phyloP scores from a whole-genome alignment of 64 coral and sea anemone species.

The Acropora yongei region DNA sequence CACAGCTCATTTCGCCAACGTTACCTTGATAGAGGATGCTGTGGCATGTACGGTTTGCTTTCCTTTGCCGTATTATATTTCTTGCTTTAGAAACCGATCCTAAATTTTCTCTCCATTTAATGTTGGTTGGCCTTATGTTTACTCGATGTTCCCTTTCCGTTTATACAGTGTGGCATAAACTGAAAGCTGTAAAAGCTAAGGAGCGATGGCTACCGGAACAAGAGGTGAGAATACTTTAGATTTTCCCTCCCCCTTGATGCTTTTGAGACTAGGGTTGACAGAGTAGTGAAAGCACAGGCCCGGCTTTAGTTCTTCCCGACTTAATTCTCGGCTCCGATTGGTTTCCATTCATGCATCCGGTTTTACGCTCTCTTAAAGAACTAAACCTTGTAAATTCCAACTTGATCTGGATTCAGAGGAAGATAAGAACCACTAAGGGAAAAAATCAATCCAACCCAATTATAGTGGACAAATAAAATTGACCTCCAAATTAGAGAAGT shows the following conservation, averaged over 20 bases:
- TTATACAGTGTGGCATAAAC: constrained; percentile 92
- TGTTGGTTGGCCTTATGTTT: neutral
- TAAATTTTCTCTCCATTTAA: neutral
- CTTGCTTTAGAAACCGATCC: neutral
- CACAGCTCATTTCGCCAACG: constrained; percentile 99
- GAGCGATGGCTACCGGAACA: constrained; percentile 94
- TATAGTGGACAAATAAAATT: too few relatives aligned
- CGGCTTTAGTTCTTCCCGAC: too few relatives aligned
- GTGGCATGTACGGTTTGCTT: constrained; percentile 79
- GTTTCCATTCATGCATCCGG: too few relatives aligned
- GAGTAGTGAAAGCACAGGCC: too few relatives aligned
- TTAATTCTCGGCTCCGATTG: too few relatives aligned
- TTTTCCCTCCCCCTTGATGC: neutral
- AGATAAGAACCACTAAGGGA: too few relatives aligned
- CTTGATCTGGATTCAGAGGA: too few relatives aligned
- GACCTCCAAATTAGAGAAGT: too few relatives aligned
- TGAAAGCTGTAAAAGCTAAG: constrained; percentile 92
- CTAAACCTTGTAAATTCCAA: too few relatives aligned
- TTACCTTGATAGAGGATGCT: constrained; percentile 96
- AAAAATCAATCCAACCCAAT: too few relatives aligned
- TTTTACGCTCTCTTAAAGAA: too few relatives aligned
- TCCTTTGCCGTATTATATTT: neutral
- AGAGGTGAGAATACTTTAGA: constrained; percentile 58
- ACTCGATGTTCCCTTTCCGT: neutral
- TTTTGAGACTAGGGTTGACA: neutral